Base-by-base conservation (phyloP, 2,113 vertebrate genomes). In the Cryptomyrus ogoouensis region DNA sequence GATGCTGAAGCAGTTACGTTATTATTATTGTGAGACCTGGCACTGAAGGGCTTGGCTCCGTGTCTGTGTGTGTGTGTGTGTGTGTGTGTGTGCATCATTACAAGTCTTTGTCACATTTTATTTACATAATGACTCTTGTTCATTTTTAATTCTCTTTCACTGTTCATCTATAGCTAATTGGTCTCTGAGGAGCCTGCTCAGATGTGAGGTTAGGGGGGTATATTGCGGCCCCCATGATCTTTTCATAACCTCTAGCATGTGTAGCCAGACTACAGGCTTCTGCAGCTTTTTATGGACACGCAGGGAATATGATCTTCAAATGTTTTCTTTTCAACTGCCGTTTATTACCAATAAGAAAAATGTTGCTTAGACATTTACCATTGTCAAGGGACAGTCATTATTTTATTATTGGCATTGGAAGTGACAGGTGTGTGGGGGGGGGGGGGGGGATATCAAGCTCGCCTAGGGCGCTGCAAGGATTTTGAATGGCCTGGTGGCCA, bases 121-220 rank as follows among this genome's bases (percentile, higher is more conserved):
- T 89, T 89, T 89, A 91, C 90, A 89, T 90, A 62, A 83, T 50
- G 91, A 49, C 31, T 27, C 46, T 39, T 53, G 49, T 85, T 50
- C 44, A 31, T 80, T 53, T 42, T 84, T 50, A 58, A 47, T 66
- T 66, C 44, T 52, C 83, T 90, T 90, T 77, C 47, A 89, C 84
- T 88, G 62, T 84, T 74, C 50, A 56, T 87, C 70, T 88, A 77
- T 44, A 90, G 90, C 74, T 90, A 88, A 90, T 56, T 88, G 24
- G 56, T 49, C 46, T 88, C 83, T 62, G 39, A 35, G 87, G 47
- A 56, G 5, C 12, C 42, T 87, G 70, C 31, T 77, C 8, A 12
- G 35, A 9, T 90, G 39, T 90, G 80, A 62, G 39, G 80, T 80
- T 88, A 87, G 31, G 58, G 27, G 49, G 21, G 50, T 24, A 49